Conservation (phyloP, 1,140 invertebrate species). For the Drosophila punjabiensis region DNA sequence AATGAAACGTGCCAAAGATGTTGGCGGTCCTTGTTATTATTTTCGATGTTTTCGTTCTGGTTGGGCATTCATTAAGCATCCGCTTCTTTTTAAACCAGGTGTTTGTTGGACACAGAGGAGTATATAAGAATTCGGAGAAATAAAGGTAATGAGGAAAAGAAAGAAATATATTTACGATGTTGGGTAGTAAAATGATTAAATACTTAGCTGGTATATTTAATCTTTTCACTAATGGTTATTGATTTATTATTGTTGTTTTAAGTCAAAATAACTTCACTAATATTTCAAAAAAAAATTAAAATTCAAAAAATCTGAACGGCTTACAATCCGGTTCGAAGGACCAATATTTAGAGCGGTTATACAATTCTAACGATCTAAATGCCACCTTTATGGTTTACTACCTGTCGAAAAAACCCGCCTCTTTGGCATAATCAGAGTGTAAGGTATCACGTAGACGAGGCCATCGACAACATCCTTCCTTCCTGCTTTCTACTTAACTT, state of each 20-base stretch:
- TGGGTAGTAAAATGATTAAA: background rate
- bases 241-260: too few species aligned
- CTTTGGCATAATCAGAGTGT: background rate
- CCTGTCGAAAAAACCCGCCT: too few species aligned
- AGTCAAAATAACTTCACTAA: too few species aligned
- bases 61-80: conserved; percentile 59
- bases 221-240: background rate
- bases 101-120: too few species aligned
- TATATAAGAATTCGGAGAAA: background rate
- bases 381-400: too few species aligned
- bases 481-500: conserved; percentile 22
- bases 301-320: too few species aligned
- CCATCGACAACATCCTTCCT: background rate
- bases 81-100: conserved; percentile 2
- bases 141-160: background rate
- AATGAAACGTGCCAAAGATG: conserved; percentile 55
- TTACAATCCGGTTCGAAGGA: too few species aligned
- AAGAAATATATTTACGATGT: background rate
- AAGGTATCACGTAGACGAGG: background rate
- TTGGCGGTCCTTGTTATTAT: conserved; percentile 33
- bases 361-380: too few species aligned
- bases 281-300: too few species aligned
- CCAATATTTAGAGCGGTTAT: too few species aligned
- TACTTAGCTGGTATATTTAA: background rate
- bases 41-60: conserved; percentile 34